phyloP scores from a whole-genome alignment of 2,888 invertebrate genomes.

The Andrena fulva region DNA sequence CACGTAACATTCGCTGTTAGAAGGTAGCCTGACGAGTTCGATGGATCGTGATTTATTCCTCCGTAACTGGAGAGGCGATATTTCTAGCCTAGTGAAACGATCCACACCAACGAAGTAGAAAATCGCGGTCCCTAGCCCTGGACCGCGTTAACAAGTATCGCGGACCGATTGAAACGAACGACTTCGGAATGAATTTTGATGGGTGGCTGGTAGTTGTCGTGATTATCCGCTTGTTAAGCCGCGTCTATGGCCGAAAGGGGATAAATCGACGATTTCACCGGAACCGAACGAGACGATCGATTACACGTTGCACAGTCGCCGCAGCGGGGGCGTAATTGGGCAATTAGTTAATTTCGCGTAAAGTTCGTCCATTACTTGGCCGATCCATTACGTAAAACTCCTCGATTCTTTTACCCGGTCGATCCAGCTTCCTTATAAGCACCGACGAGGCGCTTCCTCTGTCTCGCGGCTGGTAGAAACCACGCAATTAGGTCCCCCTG shows the following conservation, averaged over 20 bases:
- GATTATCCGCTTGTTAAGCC: constrained; percentile 50
- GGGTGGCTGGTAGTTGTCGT: constrained; percentile 18
- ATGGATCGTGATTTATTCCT: not conserved
- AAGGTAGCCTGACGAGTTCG: not conserved
- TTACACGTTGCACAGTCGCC: constrained; percentile 65
- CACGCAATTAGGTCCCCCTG: not conserved
- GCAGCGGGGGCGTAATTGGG: constrained; percentile 75
- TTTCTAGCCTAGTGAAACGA: not conserved
- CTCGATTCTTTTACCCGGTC: constrained; percentile 6
- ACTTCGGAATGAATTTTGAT: constrained; percentile 40
- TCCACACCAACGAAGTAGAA: not conserved
- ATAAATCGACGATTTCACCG: constrained; percentile 68
- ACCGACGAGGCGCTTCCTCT: constrained; percentile 19
- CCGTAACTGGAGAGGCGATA: not conserved
- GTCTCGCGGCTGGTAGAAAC: constrained; percentile 7
- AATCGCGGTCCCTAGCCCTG: constrained; percentile 15
- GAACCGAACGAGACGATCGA: constrained; percentile 72
- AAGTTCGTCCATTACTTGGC: constrained; percentile 64
- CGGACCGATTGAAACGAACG: constrained; percentile 37
- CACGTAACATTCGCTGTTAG: not conserved
- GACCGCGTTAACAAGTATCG: not conserved
- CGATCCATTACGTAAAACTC: constrained; percentile 55
- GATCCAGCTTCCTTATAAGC: constrained; percentile 59
- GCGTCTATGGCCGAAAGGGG: not conserved
- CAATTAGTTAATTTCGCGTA: constrained; percentile 79